phyloP scores from a whole-genome alignment of 2,797 vertebrate species.

The Propithecus deckenii region DNA sequence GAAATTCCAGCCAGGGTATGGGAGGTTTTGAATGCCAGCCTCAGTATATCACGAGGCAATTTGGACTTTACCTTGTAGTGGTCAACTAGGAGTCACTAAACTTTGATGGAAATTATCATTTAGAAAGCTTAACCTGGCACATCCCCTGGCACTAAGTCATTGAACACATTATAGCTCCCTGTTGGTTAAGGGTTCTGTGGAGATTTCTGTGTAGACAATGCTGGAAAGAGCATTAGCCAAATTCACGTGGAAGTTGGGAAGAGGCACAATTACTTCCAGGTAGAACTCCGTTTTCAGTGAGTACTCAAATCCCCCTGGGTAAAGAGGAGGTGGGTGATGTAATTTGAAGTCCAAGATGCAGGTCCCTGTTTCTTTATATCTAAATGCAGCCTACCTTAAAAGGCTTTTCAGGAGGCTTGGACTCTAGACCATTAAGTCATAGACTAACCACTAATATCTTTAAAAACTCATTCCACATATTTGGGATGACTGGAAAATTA shows the following conservation, averaged over 20 bases:
- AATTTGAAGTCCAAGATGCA: neutral
- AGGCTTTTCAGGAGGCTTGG: neutral
- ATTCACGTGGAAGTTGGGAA: neutral
- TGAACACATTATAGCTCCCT: neutral
- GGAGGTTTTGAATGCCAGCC: constrained; percentile 31
- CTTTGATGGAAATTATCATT: constrained; percentile 13
- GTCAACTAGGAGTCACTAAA: neutral
- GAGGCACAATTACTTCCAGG: neutral
- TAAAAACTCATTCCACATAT: neutral
- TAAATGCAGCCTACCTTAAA: neutral
- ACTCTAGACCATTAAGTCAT: neutral
- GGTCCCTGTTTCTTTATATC: neutral
- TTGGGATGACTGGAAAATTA: neutral
- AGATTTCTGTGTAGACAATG: neutral
- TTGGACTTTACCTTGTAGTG: neutral
- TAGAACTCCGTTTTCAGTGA: neutral
- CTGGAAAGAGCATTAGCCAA: neutral
- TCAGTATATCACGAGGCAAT: constrained; percentile 24
- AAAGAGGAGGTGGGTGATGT: neutral
- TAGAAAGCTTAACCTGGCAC: neutral
- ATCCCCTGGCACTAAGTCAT: neutral
- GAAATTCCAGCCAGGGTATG: neutral
- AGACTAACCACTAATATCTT: neutral
- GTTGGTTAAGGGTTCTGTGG: neutral
- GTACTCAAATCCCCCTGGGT: neutral